A percentile compares a stretch with the other conserved stretches of the same genome.
Conservation (phyloP, 2,888 invertebrate genomes). For the Colostygia pectinataria region DNA sequence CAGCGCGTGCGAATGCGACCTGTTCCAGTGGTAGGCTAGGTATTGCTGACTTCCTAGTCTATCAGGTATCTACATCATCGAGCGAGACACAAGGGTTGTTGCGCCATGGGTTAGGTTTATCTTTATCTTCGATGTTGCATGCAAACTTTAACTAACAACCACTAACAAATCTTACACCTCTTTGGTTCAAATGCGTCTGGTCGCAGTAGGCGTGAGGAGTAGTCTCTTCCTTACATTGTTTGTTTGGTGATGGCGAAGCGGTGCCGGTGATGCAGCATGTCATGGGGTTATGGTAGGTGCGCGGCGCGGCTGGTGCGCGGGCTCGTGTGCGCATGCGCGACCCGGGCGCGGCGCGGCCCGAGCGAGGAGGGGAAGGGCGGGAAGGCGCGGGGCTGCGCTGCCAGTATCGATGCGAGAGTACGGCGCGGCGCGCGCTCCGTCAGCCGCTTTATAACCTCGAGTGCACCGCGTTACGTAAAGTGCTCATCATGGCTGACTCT, state of each 20-base stretch:
- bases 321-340: slow-evolving; percentile 31
- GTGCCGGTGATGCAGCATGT: slow-evolving; percentile 6
- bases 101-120: too few relatives aligned
- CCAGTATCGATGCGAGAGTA: slow-evolving; percentile 82
- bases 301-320: slow-evolving; percentile 26
- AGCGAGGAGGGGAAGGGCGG: slow-evolving; percentile 39
- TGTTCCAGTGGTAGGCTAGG: too few relatives aligned
- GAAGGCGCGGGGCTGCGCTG: slow-evolving; percentile 62
- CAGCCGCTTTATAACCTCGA: slow-evolving; percentile 58
- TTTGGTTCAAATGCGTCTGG: neutral
- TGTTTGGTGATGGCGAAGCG: slow-evolving; percentile 5
- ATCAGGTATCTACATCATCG: too few relatives aligned
- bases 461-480: slow-evolving; percentile 74
- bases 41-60: too few relatives aligned
- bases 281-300: slow-evolving; percentile 6
- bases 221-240: neutral
- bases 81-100: too few relatives aligned
- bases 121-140: slow-evolving; percentile 5
- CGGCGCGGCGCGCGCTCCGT: slow-evolving; percentile 79
- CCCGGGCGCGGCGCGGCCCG: slow-evolving; percentile 33
- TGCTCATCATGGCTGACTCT: slow-evolving; percentile 72
- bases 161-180: neutral
- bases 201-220: slow-evolving; percentile 14
- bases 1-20: too few relatives aligned
- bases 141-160: slow-evolving; percentile 7